Conservation (phyloP, 2,888 invertebrate species). For the Nysson spinosus region DNA sequence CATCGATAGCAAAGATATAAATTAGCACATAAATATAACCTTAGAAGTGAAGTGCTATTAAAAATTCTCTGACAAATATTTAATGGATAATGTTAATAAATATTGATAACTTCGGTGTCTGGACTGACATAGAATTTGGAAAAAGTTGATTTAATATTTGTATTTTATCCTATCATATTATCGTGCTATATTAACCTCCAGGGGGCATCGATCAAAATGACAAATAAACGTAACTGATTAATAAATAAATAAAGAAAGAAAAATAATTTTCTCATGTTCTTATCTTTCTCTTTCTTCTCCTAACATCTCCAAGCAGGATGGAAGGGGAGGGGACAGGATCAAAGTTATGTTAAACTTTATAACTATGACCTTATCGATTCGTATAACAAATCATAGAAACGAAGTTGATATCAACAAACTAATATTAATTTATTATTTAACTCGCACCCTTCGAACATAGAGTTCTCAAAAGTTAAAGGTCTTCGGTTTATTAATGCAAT, state of each 20-base stretch:
- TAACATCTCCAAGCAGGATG: slow-evolving; percentile 72
- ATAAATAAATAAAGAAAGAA: too few species aligned
- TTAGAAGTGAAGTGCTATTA: too few species aligned
- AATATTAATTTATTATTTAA: too few species aligned
- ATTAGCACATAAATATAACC: too few species aligned
- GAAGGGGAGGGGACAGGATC: slow-evolving; percentile 67
- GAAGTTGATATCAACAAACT: slow-evolving; percentile 25
- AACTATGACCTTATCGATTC: slow-evolving; percentile 52
- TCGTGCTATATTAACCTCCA: slow-evolving; percentile 64
- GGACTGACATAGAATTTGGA: slow-evolving; percentile 45
- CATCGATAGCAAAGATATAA: too few species aligned
- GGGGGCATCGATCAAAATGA: slow-evolving; percentile 56
- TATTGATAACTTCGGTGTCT: slow-evolving; percentile 21
- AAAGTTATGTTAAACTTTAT: slow-evolving; percentile 63
- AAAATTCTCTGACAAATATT: too few species aligned
- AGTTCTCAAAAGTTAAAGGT: too few species aligned
- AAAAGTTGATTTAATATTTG: slow-evolving; percentile 25
- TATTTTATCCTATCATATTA: slow-evolving; percentile 60
- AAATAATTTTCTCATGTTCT: slow-evolving; percentile 48
- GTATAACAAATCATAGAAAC: slow-evolving; percentile 29
- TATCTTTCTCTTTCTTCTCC: slow-evolving; percentile 50
- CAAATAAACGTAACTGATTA: slow-evolving; percentile 27
- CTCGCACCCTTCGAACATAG: too few species aligned
- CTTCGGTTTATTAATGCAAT: too few species aligned
- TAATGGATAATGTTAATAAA: too few species aligned